Percentiles rank a stretch among this genome's conserved stretches.
Conservation (phyloP, 2,113 vertebrate species). For the Machaerirhynchus nigripectus region DNA sequence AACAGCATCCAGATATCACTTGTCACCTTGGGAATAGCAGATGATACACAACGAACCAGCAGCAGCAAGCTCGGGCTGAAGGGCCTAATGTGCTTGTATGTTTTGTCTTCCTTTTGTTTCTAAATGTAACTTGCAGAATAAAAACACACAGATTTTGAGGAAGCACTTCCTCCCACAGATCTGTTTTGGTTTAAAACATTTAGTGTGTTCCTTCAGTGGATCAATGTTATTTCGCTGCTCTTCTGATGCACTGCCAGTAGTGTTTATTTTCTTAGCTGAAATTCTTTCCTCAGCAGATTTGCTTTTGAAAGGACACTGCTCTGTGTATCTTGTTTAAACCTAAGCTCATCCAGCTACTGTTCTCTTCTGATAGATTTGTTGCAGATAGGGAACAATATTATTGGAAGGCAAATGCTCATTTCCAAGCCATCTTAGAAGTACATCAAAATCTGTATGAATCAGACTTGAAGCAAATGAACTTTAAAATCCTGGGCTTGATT, state of each 20-base stretch:
- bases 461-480: background rate
- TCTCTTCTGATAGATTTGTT: background rate
- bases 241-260: conserved; percentile 7
- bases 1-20: background rate
- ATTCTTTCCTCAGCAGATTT: conserved; percentile 44
- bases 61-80: background rate
- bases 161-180: background rate
- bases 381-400: background rate
- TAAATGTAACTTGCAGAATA: background rate
- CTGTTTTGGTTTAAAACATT: conserved; percentile 19
- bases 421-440: background rate
- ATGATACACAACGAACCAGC: background rate
- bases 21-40: conserved; percentile 25
- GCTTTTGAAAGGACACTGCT: background rate
- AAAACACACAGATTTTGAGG: background rate
- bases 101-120: conserved; percentile 15
- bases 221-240: background rate
- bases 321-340: background rate
- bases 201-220: background rate
- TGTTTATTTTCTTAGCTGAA: conserved; percentile 43
- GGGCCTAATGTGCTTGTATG: background rate
- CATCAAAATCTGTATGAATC: background rate
- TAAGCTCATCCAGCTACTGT: background rate
- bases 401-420: background rate
- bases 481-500: conserved; percentile 12